Conservation (phyloP, 2,888 invertebrate species). For the Tipula confusa region DNA sequence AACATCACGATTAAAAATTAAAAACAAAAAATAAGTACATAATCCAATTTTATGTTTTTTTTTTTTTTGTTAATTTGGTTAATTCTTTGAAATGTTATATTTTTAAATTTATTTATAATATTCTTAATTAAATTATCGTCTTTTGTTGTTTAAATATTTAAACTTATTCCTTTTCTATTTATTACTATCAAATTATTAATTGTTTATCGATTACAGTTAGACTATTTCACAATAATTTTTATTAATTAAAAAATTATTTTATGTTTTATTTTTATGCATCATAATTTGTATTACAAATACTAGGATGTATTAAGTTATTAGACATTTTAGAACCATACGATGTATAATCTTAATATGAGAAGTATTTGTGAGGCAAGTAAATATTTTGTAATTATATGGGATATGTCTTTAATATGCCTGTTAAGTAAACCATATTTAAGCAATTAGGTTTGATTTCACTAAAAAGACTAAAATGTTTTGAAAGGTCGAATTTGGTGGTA, state of each 20-base stretch:
- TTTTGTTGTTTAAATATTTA: not conserved
- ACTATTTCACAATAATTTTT: not conserved
- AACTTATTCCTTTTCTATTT: not conserved
- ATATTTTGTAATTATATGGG: too few species aligned
- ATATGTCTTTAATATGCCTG: too few species aligned
- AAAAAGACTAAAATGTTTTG: too few species aligned
- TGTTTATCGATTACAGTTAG: not conserved
- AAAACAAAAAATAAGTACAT: not conserved
- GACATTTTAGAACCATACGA: not conserved
- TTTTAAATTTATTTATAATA: not conserved
- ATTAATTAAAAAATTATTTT: not conserved
- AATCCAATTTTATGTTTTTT: not conserved
- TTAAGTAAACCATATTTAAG: too few species aligned
- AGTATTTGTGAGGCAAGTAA: too few species aligned
- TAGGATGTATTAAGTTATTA: not conserved
- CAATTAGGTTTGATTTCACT: too few species aligned
- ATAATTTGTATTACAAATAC: constrained; percentile 20
- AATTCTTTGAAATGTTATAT: not conserved
- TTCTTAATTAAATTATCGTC: not conserved
- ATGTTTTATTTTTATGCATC: not conserved
- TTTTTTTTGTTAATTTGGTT: not conserved
- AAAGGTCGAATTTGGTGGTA: too few species aligned
- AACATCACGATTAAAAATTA: not conserved
- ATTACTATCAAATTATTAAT: constrained; percentile 14
- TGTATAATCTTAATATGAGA: not conserved